Evolutionary conservation across 2,888 invertebrate genomes (phyloP), one percentile per base, ranked within the genome.

Genomic region (Stenotaenia linearis): DNA sequence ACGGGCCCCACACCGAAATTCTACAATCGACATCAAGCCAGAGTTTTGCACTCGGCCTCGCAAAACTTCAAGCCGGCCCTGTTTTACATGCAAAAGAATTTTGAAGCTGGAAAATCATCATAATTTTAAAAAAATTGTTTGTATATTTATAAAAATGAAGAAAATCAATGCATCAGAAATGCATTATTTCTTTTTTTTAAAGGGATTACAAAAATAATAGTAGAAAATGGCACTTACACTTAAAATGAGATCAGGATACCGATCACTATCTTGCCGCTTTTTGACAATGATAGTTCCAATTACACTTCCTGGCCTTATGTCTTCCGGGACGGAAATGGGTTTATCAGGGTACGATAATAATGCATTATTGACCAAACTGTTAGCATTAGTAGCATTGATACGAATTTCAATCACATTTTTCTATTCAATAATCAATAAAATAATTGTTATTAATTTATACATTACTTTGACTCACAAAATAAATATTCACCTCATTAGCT

Each of bases 211-310:
- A n/a, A n/a, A n/a, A n/a, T n/a, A 40, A 40, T 4, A 40, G 12
- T 5, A 50, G 18, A n/a, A 50, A 50, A 18, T 18, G 3, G 7
- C 50, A 32, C 37, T 2, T 40, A 77, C 77, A 21, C 37, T 45
- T 77, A 77, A 40, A 77, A 35, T 37, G 37, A 77, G 45, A 40
- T 77, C 77, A 45, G 77, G 77, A 15, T 40, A 77, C 2, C 77
- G 77, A 45, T 37, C 28, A n/a, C 10, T 45, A 21, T 45, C 77
- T 28, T 21, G 25, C 15, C 40, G 15, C 28, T 77, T 77, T 28
- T 45, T 37, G 7, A 18, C 77, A 9, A 25, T 77, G 77, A 77
- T 28, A 3, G 23, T 37, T 18, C 40, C 45, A 28, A 77, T 45
- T 32, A 30, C 35, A 21, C 37, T 32, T 75, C 75, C 75, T n/a